Conservation (phyloP, 2,888 invertebrate species). For the Pemphredon lugubris region DNA sequence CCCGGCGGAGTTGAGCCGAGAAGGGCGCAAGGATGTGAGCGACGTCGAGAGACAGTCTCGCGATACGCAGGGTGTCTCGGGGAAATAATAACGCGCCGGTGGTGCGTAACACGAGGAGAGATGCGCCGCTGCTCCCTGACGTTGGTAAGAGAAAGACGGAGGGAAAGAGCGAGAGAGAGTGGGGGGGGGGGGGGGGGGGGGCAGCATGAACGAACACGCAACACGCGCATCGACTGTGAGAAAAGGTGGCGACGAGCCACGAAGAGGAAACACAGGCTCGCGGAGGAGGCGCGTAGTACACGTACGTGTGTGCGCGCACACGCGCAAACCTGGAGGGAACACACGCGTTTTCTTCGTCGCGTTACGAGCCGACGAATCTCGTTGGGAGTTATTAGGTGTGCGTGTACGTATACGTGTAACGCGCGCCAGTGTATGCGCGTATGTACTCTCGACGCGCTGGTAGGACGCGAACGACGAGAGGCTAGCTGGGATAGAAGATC, state of each 20-base stretch:
- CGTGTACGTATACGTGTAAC: background rate
- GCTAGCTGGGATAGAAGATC: no score
- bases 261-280: constrained; percentile 15
- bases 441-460: constrained; percentile 1
- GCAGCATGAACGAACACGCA: background rate
- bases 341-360: constrained; percentile 7
- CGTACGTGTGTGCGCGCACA: constrained; percentile 1
- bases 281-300: constrained; percentile 3
- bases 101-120: background rate
- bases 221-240: no score
- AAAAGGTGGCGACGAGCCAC: no score
- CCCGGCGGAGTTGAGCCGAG: no score
- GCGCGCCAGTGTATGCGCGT: background rate
- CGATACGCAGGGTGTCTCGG: no score
- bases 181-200: no score
- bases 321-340: background rate
- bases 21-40: no score
- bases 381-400: constrained; percentile 1
- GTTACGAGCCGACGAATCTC: constrained; percentile 13
- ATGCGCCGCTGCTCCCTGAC: no score
- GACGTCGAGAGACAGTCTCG: no score
- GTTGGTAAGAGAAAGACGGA: no score
- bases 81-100: background rate
- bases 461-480: no score
- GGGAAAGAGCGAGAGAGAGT: constrained; percentile 10